Evolutionary conservation across 2,797 vertebrate genomes (phyloP).

Genomic region (Ispidina lecontei): DNA sequence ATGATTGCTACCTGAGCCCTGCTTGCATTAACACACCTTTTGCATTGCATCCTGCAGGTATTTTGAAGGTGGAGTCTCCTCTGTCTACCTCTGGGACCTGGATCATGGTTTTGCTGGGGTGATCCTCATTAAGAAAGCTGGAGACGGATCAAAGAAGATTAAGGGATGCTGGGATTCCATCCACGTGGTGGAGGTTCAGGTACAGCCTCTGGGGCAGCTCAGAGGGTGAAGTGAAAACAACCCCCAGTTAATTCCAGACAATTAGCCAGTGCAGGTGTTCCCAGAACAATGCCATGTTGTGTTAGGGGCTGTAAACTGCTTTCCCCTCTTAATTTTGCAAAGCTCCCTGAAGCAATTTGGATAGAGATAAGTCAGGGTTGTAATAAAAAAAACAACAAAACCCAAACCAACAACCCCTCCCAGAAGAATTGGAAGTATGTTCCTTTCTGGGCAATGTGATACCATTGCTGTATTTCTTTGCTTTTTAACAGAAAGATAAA

Average conservation of each 20-base stretch:
- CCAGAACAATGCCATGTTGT: constrained; percentile 59
- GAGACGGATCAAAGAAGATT: constrained; percentile 99
- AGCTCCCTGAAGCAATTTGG: background rate
- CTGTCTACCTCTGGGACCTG: constrained; percentile 99
- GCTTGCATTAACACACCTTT: background rate
- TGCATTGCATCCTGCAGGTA: constrained; percentile 82
- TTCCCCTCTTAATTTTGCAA: constrained; percentile 1
- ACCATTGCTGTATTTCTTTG: background rate
- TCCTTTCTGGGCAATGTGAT: background rate
- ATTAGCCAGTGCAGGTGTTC: constrained; percentile 65
- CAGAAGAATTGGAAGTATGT: constrained; percentile 6
- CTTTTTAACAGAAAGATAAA: constrained; percentile 23
- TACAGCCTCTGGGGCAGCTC: constrained; percentile 64
- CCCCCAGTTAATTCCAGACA: constrained; percentile 33
- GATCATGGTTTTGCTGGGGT: constrained; percentile 98
- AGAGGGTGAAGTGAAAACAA: background rate
- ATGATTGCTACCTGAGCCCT: background rate
- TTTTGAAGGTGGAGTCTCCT: constrained; percentile 98
- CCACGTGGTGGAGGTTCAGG: constrained; percentile 99
- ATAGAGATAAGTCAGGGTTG: constrained; percentile 33
- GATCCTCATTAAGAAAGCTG: constrained; percentile 99
- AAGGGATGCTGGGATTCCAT: constrained; percentile 99
- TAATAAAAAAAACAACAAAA: background rate
- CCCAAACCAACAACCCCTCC: background rate
- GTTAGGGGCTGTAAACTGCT: constrained; percentile 18